Evolutionary conservation across 1,140 invertebrate species (phyloP).

Genomic region (Oryctes rhinoceros): DNA sequence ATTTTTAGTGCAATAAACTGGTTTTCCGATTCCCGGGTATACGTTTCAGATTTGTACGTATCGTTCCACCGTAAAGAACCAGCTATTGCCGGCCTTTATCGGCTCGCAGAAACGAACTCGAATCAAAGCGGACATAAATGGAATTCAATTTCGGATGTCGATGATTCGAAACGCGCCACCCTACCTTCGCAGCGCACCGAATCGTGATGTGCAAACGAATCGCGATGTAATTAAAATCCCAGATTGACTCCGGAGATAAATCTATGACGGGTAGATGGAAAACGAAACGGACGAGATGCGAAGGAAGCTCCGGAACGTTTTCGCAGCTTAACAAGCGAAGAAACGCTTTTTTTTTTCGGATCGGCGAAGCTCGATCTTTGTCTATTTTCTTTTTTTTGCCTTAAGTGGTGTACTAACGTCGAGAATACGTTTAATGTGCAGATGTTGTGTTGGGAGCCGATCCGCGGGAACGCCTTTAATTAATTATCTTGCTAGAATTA

Average conservation of each 20-base stretch:
- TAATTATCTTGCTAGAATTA: no score
- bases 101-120: not conserved
- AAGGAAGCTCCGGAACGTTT: not conserved
- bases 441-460: no score
- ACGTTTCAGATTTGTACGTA: not conserved
- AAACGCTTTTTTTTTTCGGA: not conserved
- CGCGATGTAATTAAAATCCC: slow-evolving; percentile 22
- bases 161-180: not conserved
- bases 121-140: slow-evolving; percentile 21
- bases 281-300: not conserved
- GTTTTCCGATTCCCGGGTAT: not conserved
- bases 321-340: not conserved
- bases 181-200: not conserved
- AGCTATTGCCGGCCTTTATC: not conserved
- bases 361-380: not conserved
- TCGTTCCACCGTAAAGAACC: not conserved
- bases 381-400: not conserved
- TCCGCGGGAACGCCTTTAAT: no score
- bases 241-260: slow-evolving; percentile 13
- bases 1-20: no score
- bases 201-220: slow-evolving; percentile 24
- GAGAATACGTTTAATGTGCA: no score
- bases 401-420: not conserved
- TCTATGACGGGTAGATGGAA: slow-evolving; percentile 15
- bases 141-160: slow-evolving; percentile 24